Evolutionary conservation across 2,797 vertebrate species (phyloP).

Genomic region (Agapornis canus): DNA sequence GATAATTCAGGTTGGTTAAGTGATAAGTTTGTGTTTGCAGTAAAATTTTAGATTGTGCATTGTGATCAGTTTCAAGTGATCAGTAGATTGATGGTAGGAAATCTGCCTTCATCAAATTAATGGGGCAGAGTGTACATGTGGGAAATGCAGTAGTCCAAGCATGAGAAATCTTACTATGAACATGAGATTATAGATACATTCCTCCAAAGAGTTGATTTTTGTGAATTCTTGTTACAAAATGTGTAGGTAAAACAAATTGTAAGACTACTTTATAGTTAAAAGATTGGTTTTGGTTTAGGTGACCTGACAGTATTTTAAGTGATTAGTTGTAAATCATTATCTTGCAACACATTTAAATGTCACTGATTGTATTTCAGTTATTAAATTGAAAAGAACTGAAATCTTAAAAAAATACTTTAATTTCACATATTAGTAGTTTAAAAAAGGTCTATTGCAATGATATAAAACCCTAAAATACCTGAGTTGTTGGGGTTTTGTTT

Average conservation of each 20-base stretch:
- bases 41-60: not conserved
- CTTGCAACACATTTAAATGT: not conserved
- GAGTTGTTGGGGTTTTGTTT: not conserved
- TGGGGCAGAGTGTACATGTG: not conserved
- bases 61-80: not conserved
- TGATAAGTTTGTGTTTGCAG: not conserved
- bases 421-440: no score
- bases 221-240: not conserved
- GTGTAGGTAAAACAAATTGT: not conserved
- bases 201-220: not conserved
- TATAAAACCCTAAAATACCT: not conserved
- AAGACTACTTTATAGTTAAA: not conserved
- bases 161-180: not conserved
- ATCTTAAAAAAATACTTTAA: no score
- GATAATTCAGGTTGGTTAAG: not conserved
- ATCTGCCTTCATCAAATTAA: not conserved
- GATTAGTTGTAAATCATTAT: not conserved
- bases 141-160: not conserved
- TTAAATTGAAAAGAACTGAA: not conserved
- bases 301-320: not conserved
- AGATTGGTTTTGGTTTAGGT: not conserved
- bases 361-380: not conserved
- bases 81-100: not conserved
- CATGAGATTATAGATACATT: not conserved
- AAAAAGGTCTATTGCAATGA: not conserved